Base-by-base conservation (phyloP, 1,140 invertebrate genomes). In the Nasonia vitripennis region DNA sequence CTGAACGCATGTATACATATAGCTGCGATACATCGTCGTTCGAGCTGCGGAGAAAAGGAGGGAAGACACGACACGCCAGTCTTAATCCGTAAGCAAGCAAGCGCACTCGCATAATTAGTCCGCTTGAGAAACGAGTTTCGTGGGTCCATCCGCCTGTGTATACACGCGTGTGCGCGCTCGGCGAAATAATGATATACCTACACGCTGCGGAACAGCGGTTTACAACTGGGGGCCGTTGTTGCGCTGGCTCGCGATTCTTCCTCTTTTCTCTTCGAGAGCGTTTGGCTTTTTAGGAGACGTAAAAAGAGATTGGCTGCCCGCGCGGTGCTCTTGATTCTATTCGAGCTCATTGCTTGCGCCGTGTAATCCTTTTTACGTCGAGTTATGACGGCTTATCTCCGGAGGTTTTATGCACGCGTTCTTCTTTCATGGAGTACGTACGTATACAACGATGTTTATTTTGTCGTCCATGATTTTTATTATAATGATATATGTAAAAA, bases 41-140 rank as follows among this genome's bases (percentile, higher is more conserved):
- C 70, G 48, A 55, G 62, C 20, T 23, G 9, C 68, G 23, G 7
- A 81, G 7, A n/a, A 2, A 74, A 27, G 73, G 67, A 17, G n/a
- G 62, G 7, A 77, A 68, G 23, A 34, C 20, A 68, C n/a, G 17
- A 11, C 27, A 2, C 81, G 71, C 2, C 23, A 41, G 41, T 62
- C 34, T 74, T 9, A 37, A 37, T 41, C 34, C 55, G 17, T 7
- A 67, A 55, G 68, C 41, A 10, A 11, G 20, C 37, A 23, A 34
- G 31, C 71, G 37, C 20, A 75, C 41, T 45, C 37, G 82, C 67
- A n/a, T n/a, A 83, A 83, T 83, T 83, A 83, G 82, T 83, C 68
- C 62, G 45, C 45, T 78, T 1, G 37, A 83, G 73, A 78, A 83
- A 83, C 82, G 82, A 48, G 82, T 83, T 83, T 83, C 11, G 73